phyloP scores from a whole-genome alignment of 2,888 invertebrate species.

The Leucophora obtusa region DNA sequence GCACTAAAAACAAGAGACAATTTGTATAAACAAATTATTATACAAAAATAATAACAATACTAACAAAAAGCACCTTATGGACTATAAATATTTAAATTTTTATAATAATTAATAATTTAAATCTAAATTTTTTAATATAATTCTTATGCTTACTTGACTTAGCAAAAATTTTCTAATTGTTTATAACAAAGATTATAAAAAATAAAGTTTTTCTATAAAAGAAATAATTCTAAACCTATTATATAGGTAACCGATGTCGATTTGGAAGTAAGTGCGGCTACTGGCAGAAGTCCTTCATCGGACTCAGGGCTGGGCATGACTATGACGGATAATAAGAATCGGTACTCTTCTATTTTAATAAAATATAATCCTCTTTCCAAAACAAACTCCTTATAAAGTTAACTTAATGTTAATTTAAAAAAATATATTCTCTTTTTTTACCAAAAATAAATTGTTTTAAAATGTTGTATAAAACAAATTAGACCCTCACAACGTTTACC shows the following conservation, averaged over 20 bases:
- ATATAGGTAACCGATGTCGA: slow-evolving; percentile 78
- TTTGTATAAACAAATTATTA: not conserved
- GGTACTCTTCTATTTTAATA: slow-evolving; percentile 78
- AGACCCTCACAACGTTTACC: slow-evolving; percentile 78
- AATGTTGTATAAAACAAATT: slow-evolving; percentile 52
- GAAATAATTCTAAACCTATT: slow-evolving; percentile 38
- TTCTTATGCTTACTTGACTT: not conserved
- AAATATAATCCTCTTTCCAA: not conserved
- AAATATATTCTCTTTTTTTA: slow-evolving; percentile 4
- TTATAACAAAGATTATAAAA: slow-evolving; percentile 1
- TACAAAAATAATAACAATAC: not conserved
- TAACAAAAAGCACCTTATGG: not conserved
- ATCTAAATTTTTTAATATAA: not conserved
- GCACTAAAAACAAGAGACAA: slow-evolving; percentile 2
- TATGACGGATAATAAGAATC: slow-evolving; percentile 85
- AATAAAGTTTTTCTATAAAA: not conserved
- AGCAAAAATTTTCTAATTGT: slow-evolving; percentile 5
- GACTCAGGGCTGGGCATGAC: slow-evolving; percentile 96
- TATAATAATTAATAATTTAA: not conserved
- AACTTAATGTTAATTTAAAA: slow-evolving; percentile 14
- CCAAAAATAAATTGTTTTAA: slow-evolving; percentile 34
- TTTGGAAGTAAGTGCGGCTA: slow-evolving; percentile 79
- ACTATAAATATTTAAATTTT: not conserved
- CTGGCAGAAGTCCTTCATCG: slow-evolving; percentile 92
- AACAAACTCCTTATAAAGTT: not conserved